Conservation (phyloP, 2,113 vertebrate species). For the Arothron firmamentum region DNA sequence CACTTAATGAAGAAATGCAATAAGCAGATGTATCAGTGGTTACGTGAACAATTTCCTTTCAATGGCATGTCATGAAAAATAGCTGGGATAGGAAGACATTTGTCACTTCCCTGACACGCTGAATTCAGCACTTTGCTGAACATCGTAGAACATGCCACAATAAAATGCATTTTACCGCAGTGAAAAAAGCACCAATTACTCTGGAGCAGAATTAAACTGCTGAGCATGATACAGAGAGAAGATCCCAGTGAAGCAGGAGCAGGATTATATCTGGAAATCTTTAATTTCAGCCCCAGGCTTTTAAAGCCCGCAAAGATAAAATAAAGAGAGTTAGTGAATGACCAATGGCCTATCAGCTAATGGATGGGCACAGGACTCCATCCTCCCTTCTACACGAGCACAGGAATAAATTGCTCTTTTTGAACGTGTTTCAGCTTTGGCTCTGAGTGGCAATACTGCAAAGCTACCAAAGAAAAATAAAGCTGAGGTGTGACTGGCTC, state of each 20-base stretch:
- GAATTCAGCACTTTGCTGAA: too few relatives aligned
- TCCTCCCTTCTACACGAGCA: conserved; percentile 43
- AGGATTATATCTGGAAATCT: conserved; percentile 67
- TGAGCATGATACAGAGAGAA: conserved; percentile 46
- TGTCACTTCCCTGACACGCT: too few relatives aligned
- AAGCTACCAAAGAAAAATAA: too few relatives aligned
- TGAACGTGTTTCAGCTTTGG: conserved; percentile 1
- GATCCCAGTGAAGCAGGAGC: conserved; percentile 46
- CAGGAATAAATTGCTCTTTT: conserved; percentile 48
- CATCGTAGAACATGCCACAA: background rate
- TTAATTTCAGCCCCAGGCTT: conserved; percentile 71
- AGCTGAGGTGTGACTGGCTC: conserved; percentile 40
- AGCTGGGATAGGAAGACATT: too few relatives aligned
- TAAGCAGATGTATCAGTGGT: too few relatives aligned
- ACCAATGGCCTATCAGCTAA: conserved; percentile 63
- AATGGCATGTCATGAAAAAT: too few relatives aligned
- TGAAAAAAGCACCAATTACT: background rate
- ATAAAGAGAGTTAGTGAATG: conserved; percentile 66
- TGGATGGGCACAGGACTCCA: conserved; percentile 60
- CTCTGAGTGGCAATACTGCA: too few relatives aligned
- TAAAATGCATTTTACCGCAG: background rate
- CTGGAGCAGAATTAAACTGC: conserved; percentile 40
- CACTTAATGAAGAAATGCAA: too few relatives aligned
- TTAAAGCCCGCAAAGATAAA: conserved; percentile 62
- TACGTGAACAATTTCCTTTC: too few relatives aligned